A percentile compares a stretch with the other conserved stretches of the same genome.
phyloP scores from a whole-genome alignment of 2,888 invertebrate species.

The Heliconius ismenius region DNA sequence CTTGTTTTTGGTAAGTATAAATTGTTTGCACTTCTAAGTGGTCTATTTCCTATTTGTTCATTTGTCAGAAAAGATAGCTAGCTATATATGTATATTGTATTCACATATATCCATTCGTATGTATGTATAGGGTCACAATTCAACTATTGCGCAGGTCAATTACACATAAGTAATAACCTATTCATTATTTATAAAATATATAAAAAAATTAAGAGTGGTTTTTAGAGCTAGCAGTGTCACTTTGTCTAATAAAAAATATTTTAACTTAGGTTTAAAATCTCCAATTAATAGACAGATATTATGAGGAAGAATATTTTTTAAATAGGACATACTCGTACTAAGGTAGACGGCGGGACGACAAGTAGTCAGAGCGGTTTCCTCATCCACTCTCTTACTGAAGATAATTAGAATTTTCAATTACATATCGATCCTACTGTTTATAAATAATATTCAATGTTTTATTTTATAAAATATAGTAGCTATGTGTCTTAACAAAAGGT shows the following conservation, averaged over 20 bases:
- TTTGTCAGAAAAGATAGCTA: too few relatives aligned
- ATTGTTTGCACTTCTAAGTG: too few relatives aligned
- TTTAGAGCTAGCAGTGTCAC: too few relatives aligned
- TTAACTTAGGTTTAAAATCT: neutral
- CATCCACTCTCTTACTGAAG: conserved; percentile 27
- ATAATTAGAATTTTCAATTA: conserved; percentile 27
- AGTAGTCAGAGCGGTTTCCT: conserved; percentile 31
- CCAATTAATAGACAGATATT: neutral
- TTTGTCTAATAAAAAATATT: neutral
- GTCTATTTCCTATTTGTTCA: too few relatives aligned
- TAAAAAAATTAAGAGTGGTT: too few relatives aligned
- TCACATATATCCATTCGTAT: neutral
- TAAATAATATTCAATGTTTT: neutral
- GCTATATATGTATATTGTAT: too few relatives aligned
- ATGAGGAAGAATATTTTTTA: conserved; percentile 38
- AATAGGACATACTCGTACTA: conserved; percentile 8
- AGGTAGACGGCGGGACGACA: conserved; percentile 38
- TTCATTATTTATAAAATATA: conserved; percentile 19
- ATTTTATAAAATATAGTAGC: neutral
- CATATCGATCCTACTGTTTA: neutral
- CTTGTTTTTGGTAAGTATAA: too few relatives aligned
- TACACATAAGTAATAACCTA: conserved; percentile 50
- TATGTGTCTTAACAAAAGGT: too few relatives aligned
- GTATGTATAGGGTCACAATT: conserved; percentile 47
- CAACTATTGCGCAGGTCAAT: conserved; percentile 44